Conservation (phyloP, 2,113 vertebrate genomes). For the Brachionichthys hirsutus region DNA sequence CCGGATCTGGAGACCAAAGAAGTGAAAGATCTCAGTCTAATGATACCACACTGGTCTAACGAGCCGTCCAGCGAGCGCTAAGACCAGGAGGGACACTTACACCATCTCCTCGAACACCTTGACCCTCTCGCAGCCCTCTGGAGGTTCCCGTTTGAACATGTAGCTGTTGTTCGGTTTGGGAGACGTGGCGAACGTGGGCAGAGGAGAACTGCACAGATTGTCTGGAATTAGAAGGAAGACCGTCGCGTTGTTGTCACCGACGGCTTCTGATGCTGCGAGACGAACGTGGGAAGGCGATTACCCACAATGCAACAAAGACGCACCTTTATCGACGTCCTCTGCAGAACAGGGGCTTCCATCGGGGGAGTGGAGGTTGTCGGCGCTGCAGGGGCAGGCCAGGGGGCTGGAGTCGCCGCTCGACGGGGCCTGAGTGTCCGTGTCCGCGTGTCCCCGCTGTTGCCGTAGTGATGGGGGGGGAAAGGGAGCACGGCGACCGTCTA, state of each 20-base stretch:
- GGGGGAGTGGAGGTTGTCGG: constrained; percentile 84
- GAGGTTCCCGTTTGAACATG: constrained; percentile 98
- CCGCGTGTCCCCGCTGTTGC: constrained; percentile 82
- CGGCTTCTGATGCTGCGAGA: too few species aligned
- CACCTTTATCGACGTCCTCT: constrained; percentile 94
- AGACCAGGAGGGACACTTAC: constrained; percentile 80
- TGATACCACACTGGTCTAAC: too few species aligned
- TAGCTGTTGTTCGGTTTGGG: constrained; percentile 99
- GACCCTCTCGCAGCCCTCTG: constrained; percentile 97
- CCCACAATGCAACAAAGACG: constrained; percentile 1
- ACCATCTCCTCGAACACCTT: constrained; percentile 97
- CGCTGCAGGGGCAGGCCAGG: constrained; percentile 84
- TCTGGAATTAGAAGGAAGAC: constrained; percentile 77
- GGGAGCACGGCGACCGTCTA: constrained; percentile 88
- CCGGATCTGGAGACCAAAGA: constrained; percentile 80
- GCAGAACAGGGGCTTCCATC: constrained; percentile 89
- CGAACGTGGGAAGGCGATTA: background rate
- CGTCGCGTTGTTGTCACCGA: too few species aligned
- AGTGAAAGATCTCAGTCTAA: constrained; percentile 4
- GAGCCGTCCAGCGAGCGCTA: too few species aligned
- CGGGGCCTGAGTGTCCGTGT: constrained; percentile 91
- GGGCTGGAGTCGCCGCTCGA: constrained; percentile 88
- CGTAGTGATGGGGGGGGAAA: constrained; percentile 86
- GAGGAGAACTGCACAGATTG: constrained; percentile 90
- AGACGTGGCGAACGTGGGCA: constrained; percentile 95